phyloP scores from a whole-genome alignment of 2,888 invertebrate species.

The Argyresthia albistria region DNA sequence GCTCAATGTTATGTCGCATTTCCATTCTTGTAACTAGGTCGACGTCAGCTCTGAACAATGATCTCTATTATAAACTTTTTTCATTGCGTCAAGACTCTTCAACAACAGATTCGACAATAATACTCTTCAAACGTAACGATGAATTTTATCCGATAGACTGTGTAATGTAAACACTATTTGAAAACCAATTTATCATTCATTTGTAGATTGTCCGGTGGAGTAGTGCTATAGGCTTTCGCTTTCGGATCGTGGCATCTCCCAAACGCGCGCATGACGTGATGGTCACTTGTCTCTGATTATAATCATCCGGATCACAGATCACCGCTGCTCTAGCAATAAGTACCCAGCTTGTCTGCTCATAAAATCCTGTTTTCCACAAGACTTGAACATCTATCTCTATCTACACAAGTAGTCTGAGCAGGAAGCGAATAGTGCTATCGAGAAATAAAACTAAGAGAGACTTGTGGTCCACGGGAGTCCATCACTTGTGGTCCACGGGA shows the following conservation, averaged over 20 bases:
- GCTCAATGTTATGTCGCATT: constrained; percentile 30
- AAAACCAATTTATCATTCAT: background rate
- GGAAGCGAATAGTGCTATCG: too few relatives aligned
- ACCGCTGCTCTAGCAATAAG: too few relatives aligned
- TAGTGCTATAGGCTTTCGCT: too few relatives aligned
- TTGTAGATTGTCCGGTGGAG: too few relatives aligned
- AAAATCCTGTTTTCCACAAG: too few relatives aligned
- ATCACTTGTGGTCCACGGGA: constrained; percentile 49
- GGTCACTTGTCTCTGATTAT: constrained; percentile 61
- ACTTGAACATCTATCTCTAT: too few relatives aligned
- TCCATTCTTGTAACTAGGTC: constrained; percentile 27
- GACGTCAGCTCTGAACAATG: constrained; percentile 13
- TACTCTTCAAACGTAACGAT: background rate
- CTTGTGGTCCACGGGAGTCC: constrained; percentile 33
- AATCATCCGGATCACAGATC: constrained; percentile 35
- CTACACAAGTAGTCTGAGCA: too few relatives aligned
- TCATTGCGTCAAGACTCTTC: too few relatives aligned
- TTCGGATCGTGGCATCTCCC: constrained; percentile 1
- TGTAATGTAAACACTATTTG: background rate
- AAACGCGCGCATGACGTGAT: background rate
- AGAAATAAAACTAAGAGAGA: too few relatives aligned
- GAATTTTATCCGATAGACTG: background rate
- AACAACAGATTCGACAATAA: too few relatives aligned
- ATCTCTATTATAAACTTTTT: too few relatives aligned
- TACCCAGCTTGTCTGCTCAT: too few relatives aligned